These are phyloP conservation scores for Paracanthobrama guichenoti DNA, from an alignment of 2,113 vertebrate species.

Conservation along the genomic window DNA sequence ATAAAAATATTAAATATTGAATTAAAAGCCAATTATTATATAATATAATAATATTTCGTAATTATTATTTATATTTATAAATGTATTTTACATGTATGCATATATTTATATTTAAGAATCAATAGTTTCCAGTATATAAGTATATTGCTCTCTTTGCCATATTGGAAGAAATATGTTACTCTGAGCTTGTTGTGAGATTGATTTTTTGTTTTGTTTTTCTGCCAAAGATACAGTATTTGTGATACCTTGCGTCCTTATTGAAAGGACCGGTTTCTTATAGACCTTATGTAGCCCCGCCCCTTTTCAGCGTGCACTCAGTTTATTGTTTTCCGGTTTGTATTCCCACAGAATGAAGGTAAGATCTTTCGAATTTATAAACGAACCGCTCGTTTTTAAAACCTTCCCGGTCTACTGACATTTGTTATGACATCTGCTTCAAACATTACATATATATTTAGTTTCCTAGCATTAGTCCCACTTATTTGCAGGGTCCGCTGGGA, in stretches of 20 bases:
- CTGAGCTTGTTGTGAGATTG: neutral
- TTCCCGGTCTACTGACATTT: no score
- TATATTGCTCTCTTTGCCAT: neutral
- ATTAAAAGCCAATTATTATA: neutral
- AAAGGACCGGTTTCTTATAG: neutral
- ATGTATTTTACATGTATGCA: neutral
- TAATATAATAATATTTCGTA: neutral
- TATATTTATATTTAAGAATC: neutral
- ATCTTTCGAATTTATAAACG: no score
- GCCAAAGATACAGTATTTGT: neutral
- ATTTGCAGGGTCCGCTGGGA: no score
- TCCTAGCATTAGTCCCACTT: no score
- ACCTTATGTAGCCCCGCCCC: no score
- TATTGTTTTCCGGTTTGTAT: no score
- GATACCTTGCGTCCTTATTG: neutral
- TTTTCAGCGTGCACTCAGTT: no score
- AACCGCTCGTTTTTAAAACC: no score
- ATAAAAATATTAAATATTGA: neutral
- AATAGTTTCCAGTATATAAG: neutral
- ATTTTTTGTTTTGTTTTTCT: conserved; percentile 18
- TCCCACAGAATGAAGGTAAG: no score
- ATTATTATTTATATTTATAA: neutral
- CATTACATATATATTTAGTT: no score
- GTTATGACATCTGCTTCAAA: no score
- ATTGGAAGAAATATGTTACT: neutral